Evolutionary conservation across 2,888 invertebrate genomes (phyloP).

Genomic region (Poecilus cupreus): DNA sequence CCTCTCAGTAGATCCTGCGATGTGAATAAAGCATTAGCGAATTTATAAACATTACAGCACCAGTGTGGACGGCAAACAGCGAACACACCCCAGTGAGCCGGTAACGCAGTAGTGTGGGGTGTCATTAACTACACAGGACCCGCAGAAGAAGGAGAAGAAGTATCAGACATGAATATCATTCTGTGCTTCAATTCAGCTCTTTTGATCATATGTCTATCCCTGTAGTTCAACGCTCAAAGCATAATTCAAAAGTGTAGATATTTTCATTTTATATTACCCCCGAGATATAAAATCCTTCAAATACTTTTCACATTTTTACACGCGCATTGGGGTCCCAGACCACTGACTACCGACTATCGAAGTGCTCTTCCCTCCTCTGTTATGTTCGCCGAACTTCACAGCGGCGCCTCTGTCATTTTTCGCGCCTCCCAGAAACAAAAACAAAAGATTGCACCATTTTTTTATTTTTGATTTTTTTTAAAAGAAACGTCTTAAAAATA

Average conservation of each 20-base stretch:
- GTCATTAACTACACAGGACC: constrained; percentile 8
- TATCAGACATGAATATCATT: constrained; percentile 53
- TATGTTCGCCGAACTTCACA: background rate
- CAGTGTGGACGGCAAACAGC: background rate
- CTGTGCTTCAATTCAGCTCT: constrained; percentile 51
- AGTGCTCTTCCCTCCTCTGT: background rate
- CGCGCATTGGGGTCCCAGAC: constrained; percentile 28
- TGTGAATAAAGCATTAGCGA: constrained; percentile 49
- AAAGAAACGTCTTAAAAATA: too few relatives aligned
- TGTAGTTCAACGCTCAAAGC: constrained; percentile 53
- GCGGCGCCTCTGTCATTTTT: background rate
- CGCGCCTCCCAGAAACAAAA: too few relatives aligned
- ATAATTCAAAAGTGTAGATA: constrained; percentile 59
- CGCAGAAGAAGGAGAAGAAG: background rate
- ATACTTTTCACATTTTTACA: constrained; percentile 55
- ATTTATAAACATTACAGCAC: constrained; percentile 51
- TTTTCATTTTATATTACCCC: constrained; percentile 58
- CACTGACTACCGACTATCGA: constrained; percentile 44
- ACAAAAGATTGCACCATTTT: too few relatives aligned
- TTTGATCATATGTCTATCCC: constrained; percentile 57
- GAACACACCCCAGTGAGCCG: constrained; percentile 12
- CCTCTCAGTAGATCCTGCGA: background rate
- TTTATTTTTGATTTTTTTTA: too few relatives aligned
- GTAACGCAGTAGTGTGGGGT: background rate
- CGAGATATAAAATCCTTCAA: constrained; percentile 55